phyloP scores from a whole-genome alignment of 2,888 invertebrate species.

The Hermodice carunculata region DNA sequence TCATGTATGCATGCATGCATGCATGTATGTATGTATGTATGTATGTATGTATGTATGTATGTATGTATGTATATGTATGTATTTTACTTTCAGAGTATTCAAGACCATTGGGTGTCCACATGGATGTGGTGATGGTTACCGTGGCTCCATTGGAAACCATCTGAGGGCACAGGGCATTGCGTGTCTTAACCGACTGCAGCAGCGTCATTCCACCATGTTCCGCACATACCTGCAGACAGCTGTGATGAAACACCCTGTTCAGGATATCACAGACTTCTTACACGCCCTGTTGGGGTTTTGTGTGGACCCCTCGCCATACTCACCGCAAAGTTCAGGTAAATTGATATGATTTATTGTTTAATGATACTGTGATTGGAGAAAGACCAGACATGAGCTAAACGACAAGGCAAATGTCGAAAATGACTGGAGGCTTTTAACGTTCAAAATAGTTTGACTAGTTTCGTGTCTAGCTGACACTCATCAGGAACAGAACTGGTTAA shows the following conservation, averaged over 20 bases:
- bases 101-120: constrained; percentile 94
- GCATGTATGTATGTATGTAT: not conserved
- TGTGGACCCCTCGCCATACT: constrained; percentile 85
- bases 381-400: too few species aligned
- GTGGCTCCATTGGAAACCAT: constrained; percentile 59
- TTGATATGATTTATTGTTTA: too few species aligned
- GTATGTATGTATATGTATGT: too few species aligned
- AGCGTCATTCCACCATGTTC: constrained; percentile 78
- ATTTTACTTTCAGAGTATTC: constrained; percentile 77
- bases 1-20: too few species aligned
- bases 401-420: too few species aligned
- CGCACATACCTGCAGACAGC: constrained; percentile 79
- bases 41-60: not conserved
- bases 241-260: constrained; percentile 79
- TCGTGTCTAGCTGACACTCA: too few species aligned
- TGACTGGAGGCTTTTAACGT: too few species aligned
- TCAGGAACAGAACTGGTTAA: too few species aligned
- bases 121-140: constrained; percentile 84
- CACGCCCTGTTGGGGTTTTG: constrained; percentile 97
- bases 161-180: constrained; percentile 88
- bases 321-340: constrained; percentile 19
- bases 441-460: too few species aligned
- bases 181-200: constrained; percentile 82
- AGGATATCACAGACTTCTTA: constrained; percentile 91
- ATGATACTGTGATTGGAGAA: too few species aligned